Evolutionary conservation across 2,113 vertebrate genomes (phyloP).

Genomic region (Rhabdomys dilectus): DNA sequence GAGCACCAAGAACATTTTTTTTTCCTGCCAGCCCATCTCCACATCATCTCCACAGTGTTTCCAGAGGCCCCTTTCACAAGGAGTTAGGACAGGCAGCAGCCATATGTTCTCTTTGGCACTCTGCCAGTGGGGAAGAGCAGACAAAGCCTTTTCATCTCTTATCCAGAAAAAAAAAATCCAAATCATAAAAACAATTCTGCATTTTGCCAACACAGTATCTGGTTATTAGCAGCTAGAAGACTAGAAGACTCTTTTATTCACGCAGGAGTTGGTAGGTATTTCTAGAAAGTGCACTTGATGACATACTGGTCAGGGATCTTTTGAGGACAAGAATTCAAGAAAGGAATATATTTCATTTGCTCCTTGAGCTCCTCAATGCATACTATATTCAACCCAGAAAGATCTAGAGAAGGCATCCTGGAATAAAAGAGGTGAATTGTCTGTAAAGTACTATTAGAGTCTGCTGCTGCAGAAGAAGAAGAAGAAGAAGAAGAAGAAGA

Average conservation of each 20-base stretch:
- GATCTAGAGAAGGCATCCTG: background rate
- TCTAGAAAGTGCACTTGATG: background rate
- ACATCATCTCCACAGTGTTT: slow-evolving; percentile 35
- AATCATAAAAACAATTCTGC: slow-evolving; percentile 32
- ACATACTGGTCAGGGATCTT: background rate
- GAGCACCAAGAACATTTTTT: background rate
- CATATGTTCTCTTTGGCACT: background rate
- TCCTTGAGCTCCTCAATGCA: background rate
- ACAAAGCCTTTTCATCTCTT: slow-evolving; percentile 38
- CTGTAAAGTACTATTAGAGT: background rate
- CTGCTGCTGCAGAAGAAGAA: background rate
- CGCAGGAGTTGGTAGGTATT: too few relatives aligned
- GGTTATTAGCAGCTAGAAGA: slow-evolving; percentile 25
- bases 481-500: background rate
- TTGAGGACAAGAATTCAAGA: background rate
- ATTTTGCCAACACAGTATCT: background rate
- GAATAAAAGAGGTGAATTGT: background rate
- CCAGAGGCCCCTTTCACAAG: background rate
- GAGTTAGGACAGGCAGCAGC: background rate
- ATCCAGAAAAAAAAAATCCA: slow-evolving; percentile 45
- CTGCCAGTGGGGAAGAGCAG: background rate
- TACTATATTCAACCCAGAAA: background rate
- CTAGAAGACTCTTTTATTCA: background rate
- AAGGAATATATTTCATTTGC: background rate
- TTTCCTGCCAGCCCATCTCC: background rate